Base-by-base conservation (phyloP, 2,888 invertebrate genomes). In the Hypena proboscidalis region DNA sequence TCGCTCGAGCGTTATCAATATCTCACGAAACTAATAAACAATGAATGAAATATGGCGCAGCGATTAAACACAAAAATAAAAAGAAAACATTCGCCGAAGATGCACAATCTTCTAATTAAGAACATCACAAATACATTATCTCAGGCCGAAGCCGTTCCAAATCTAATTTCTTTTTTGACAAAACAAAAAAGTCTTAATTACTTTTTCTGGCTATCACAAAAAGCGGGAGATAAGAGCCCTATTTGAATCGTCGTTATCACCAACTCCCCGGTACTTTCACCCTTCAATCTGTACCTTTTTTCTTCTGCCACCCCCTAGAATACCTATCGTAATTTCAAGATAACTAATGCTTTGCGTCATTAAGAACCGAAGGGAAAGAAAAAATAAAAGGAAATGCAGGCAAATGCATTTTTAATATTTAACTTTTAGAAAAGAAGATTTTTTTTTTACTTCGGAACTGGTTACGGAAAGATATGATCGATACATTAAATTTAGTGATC, bases 311-410 rank as follows among this genome's bases (percentile, higher is more conserved):
- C 70, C 75, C 67, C 64, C 67, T 70, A 74, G 75, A 70, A 75
- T 77, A 82, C 81, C 83, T 87, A 87, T 83, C 85, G 83, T 81
- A 83, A 86, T 87, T 84, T 84, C 73, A 77, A 89, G 90, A 90
- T 90, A 89, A 88, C 83, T 87, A 90, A 90, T 90, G 90, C 76
- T 51, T 59, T 48, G 50, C 76, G 84, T 85, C 90, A 86, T 90
- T 89, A 90, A 81, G 83, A 75, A 58, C 68, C 34, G 42, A 63
- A 70, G 72, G 67, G 72, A 77, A 75, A 68, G 65, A 59, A 58
- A 45, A 58, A 51, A 9, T 45, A 30, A 40, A 44, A 46, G 67
- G 51, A 75, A 80, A 76, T 80, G 81, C 83, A 84, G 59, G 67
- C 77, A 80, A 84, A 85, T 84, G 87, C 84, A 86, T 83, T 81